phyloP scores from a whole-genome alignment of 2,888 invertebrate species.

The Aphodius sticticus region DNA sequence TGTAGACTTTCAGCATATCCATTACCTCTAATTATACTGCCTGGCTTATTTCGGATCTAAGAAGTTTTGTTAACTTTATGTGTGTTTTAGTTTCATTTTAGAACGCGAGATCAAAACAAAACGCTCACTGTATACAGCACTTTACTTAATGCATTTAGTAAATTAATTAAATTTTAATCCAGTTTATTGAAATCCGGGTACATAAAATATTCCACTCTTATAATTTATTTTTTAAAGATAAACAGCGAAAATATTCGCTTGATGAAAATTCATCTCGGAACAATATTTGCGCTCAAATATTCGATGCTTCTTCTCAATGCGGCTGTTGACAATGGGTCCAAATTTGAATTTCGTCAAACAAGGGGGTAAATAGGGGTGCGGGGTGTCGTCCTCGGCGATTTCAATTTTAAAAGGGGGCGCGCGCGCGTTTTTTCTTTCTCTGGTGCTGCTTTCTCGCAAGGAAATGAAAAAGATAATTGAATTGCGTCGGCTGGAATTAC shows the following conservation, averaged over 20 bases:
- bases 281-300: not conserved
- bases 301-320: not conserved
- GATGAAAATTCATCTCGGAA: not conserved
- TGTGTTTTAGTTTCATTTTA: not conserved
- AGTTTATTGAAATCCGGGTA: not conserved
- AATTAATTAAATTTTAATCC: not conserved
- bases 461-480: slow-evolving; percentile 27
- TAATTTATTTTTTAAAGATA: not conserved
- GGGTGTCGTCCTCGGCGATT: not conserved
- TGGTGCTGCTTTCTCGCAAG: not conserved
- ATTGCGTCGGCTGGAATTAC: slow-evolving; percentile 21
- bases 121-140: not conserved
- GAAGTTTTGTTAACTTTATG: not conserved
- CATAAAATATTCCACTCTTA: not conserved
- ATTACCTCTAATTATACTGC: not conserved
- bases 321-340: slow-evolving; percentile 4
- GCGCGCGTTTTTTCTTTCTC: not conserved
- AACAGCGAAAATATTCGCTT: not conserved
- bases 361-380: not conserved
- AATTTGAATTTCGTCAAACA: slow-evolving; percentile 4
- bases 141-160: not conserved
- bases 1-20: not conserved
- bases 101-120: not conserved
- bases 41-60: not conserved
- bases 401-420: slow-evolving; percentile 4